Conservation (phyloP, 2,888 invertebrate genomes). For the Entomobrya proxima region DNA sequence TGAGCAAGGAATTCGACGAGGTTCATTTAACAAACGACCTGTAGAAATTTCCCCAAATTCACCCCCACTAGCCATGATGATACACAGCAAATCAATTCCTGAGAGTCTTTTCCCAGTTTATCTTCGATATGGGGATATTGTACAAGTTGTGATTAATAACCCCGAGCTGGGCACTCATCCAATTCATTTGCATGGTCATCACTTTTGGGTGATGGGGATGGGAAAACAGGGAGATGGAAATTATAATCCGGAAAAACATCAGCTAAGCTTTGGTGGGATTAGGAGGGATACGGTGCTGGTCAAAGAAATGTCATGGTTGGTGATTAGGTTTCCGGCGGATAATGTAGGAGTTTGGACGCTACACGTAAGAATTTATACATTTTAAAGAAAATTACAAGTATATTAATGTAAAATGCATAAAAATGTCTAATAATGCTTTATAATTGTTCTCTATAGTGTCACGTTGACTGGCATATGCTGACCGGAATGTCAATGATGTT, state of each 20-base stretch:
- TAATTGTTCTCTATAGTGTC: slow-evolving; percentile 55
- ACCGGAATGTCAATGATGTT: slow-evolving; percentile 64
- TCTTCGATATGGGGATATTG: slow-evolving; percentile 27
- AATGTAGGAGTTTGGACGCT: slow-evolving; percentile 60
- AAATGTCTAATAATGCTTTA: neutral
- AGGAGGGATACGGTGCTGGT: slow-evolving; percentile 62
- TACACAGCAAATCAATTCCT: slow-evolving; percentile 38
- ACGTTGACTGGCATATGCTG: slow-evolving; percentile 67
- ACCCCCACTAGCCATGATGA: slow-evolving; percentile 50
- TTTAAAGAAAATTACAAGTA: neutral
- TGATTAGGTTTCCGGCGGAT: slow-evolving; percentile 58
- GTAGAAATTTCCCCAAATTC: neutral
- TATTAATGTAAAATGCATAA: neutral
- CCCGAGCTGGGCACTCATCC: slow-evolving; percentile 58
- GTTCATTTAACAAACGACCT: slow-evolving; percentile 58
- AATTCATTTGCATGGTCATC: slow-evolving; percentile 71
- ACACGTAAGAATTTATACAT: neutral
- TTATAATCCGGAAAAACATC: slow-evolving; percentile 27
- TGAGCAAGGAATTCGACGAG: slow-evolving; percentile 40
- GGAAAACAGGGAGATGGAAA: slow-evolving; percentile 51
- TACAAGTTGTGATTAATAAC: slow-evolving; percentile 66
- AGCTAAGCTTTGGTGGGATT: neutral
- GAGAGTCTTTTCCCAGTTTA: slow-evolving; percentile 11
- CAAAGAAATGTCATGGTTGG: slow-evolving; percentile 50
- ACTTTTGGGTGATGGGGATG: slow-evolving; percentile 67